Percentiles rank a stretch among this genome's conserved stretches.
Evolutionary conservation across 2,888 invertebrate species (phyloP).

Genomic region (Poecilobothrus nobilitatus): DNA sequence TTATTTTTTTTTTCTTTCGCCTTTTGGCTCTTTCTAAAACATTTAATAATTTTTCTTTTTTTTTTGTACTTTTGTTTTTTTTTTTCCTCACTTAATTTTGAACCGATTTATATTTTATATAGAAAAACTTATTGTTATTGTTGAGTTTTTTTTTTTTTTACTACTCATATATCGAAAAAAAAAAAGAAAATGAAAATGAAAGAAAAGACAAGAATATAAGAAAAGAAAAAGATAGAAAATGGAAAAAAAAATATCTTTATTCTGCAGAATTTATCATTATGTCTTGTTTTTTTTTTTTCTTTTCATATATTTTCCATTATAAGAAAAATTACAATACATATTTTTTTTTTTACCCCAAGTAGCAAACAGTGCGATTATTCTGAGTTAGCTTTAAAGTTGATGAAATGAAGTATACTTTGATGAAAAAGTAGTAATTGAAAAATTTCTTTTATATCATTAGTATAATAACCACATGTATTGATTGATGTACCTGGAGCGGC

Average conservation of each 20-base stretch:
- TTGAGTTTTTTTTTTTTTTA: neutral
- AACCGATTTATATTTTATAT: neutral
- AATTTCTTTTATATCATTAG: no score
- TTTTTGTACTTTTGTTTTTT: neutral
- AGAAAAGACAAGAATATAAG: neutral
- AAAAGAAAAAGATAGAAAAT: neutral
- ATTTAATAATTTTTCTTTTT: neutral
- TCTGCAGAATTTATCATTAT: neutral
- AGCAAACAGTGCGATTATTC: no score
- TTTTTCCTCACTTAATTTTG: neutral
- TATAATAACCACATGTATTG: no score
- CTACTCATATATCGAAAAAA: neutral
- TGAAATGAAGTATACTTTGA: no score
- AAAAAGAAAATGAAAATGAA: neutral
- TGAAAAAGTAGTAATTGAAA: no score
- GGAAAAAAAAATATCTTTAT: neutral
- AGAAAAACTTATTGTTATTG: neutral
- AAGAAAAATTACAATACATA: neutral
- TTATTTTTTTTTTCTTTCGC: neutral
- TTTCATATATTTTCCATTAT: constrained; percentile 1
- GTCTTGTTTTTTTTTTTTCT: neutral
- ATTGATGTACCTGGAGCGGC: no score
- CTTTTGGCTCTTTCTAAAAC: neutral
- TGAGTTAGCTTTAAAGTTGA: no score
- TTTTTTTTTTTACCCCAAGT: neutral